Conservation (phyloP, 2,888 invertebrate species). For the Sinohyriopsis cumingii region DNA sequence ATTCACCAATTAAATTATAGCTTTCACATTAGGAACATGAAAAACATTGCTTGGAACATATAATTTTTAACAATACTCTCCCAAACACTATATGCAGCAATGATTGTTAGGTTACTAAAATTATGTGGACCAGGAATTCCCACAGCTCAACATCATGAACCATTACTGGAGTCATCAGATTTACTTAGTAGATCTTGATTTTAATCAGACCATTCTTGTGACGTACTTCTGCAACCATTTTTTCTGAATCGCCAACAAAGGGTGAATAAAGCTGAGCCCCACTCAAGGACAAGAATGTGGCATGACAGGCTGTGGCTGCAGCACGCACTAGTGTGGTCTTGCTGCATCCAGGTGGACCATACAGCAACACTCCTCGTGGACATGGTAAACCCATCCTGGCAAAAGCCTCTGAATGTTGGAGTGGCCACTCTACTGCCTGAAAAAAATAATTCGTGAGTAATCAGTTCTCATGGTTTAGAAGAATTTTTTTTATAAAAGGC, state of each 20-base stretch:
- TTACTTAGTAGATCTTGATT: background rate
- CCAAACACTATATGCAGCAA: no score
- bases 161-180: background rate
- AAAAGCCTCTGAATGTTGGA: constrained; percentile 59
- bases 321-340: constrained; percentile 79
- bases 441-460: background rate
- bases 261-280: constrained; percentile 80
- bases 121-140: no score
- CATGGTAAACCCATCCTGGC: constrained; percentile 52
- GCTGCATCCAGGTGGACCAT: constrained; percentile 81
- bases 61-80: no score
- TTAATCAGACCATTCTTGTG: no score
- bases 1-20: no score
- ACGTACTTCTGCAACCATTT: constrained; percentile 74
- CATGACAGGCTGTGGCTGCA: constrained; percentile 73
- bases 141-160: background rate
- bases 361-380: constrained; percentile 75
- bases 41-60: no score
- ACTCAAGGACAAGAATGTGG: constrained; percentile 76
- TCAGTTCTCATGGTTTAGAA: background rate
- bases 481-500: no score
- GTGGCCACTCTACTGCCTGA: constrained; percentile 66
- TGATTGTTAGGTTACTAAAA: no score
- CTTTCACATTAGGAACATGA: no score
- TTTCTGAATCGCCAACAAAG: constrained; percentile 80